Percentiles rank a stretch among this genome's conserved stretches.
phyloP scores from a whole-genome alignment of 92 coral and sea anemone genomes.

The Palythoa heliodiscus region DNA sequence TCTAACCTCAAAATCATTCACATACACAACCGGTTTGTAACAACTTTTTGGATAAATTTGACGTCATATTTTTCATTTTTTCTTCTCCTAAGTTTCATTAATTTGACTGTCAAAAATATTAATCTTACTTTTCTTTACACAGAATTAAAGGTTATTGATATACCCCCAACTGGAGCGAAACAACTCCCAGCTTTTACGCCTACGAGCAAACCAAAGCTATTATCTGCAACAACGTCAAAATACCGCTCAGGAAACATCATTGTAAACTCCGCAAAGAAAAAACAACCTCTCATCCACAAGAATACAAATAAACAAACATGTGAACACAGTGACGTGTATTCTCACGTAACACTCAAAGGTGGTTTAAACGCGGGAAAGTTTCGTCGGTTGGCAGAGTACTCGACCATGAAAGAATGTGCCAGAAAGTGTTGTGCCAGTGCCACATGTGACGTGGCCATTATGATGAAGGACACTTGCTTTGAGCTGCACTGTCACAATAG shows the following conservation, averaged over 20 bases:
- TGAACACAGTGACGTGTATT: conserved; percentile 74
- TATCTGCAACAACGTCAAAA: neutral
- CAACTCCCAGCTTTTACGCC: neutral
- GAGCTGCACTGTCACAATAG: conserved; percentile 67
- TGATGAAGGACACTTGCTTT: conserved; percentile 89
- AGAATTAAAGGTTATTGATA: conserved; percentile 38
- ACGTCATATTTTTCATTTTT: neutral
- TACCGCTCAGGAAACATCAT: neutral
- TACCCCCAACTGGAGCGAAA: conserved; percentile 31
- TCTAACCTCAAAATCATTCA: neutral
- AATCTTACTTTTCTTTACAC: conserved; percentile 3
- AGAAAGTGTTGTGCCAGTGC: conserved; percentile 78
- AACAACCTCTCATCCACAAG: neutral
- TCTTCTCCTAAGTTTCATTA: neutral
- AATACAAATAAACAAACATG: conserved; percentile 48
- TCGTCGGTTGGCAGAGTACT: conserved; percentile 72
- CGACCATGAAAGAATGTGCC: conserved; percentile 79
- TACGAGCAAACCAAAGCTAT: neutral
- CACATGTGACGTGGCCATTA: conserved; percentile 86
- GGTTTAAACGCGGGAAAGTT: conserved; percentile 91
- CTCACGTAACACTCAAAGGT: conserved; percentile 86
- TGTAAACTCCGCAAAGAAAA: neutral
- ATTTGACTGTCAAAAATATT: neutral
- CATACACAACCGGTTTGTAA: neutral
- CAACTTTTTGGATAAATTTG: too few relatives aligned